Base-by-base conservation (phyloP, 1,140 invertebrate genomes). In the Leptinotarsa lineolata region DNA sequence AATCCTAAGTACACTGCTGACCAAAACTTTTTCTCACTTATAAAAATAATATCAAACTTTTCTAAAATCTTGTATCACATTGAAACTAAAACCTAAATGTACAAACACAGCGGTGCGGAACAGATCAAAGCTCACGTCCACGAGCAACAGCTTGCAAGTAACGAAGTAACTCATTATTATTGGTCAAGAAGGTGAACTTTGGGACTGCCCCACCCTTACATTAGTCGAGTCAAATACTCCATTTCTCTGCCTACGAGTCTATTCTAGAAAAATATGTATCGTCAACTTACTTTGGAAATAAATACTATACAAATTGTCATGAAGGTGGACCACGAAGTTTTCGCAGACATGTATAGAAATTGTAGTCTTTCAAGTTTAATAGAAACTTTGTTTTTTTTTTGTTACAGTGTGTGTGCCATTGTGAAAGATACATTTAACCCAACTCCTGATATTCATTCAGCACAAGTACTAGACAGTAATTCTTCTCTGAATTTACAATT, bases 301-400 rank as follows among this genome's bases (percentile, higher is more conserved):
- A 71, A 71, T 71, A 71, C 69, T 71, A 71, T 71, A 71, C 68
- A 70, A 58, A 44, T 71, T 71, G 69, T 71, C 69, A 71, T 71
- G 69, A 71, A 68, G 16, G 22, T 20, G 13, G 45, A 39, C 16
- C 39, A 71, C 44, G 39, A 4, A 20, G 39, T 44, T 4, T 64
- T 30, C 2, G 21, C 61, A 30, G 20, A 21, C 21, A 2, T 0
- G 24, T 13, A 5, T 8, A 4, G 21, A 15, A 64, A 30, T 15
- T 39, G 3, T 11, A 8, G 8, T 2, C 30, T 11, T 39, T 8
- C 30, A 11, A 39, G 30, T 39, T 39, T 11, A 8, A 11, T 39
- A 11, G 30, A 39, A 11, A 39, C 30, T 3, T 2, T 39, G 2
- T 8, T 4, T 11, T 39, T 39, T 39, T 39, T 39, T 39, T 39